Base-by-base conservation (phyloP, 2,797 vertebrate species). In the Micropoecilia bifurca region DNA sequence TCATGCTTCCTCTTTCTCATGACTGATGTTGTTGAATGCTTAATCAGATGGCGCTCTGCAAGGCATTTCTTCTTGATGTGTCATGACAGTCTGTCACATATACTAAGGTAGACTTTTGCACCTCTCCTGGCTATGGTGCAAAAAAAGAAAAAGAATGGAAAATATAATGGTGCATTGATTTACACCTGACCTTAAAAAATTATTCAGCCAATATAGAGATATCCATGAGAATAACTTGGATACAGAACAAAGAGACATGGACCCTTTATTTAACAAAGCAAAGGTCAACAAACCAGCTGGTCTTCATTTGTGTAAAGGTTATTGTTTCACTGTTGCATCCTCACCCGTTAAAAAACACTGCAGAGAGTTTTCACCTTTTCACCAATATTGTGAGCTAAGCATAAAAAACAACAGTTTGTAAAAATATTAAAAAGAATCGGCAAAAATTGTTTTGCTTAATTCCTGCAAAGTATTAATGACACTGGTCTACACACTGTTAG, bases 131-230 rank as follows among this genome's bases (percentile, higher is more conserved):
- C 81, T 83, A 87, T 92, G 82, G 12, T 71, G n/a, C 10, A 28
- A 12, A 69, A 41, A 76, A 75, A 20, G 75, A 87, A 90, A 91
- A 90, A 87, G 83, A 91, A 89, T 90, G 88, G 83, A 28, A 36
- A 46, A 61, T 16, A 47, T 48, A 59, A 73, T 16, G 45, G 74
- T 87, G 76, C 87, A 93, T 87, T 92, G 93, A 95, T 95, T 89
- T 89, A 82, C 83, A 86, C 81, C 83, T 90, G 89, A 91, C 92
- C 91, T 91, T 92, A 93, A 85, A 66, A 66, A 84, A 88, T 91
- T 85, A 93, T 80, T 91, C 90, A 91, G 90, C 88, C 90, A 86
- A 89, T 86, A 87, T 55, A 89, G 82, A 92, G 92, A 93, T 91
- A 93, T 91, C 89, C 90, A 92, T 93, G 91, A 94, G 85, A 3